Conservation (phyloP, 1,140 invertebrate genomes). For the Whitmania pigra region DNA sequence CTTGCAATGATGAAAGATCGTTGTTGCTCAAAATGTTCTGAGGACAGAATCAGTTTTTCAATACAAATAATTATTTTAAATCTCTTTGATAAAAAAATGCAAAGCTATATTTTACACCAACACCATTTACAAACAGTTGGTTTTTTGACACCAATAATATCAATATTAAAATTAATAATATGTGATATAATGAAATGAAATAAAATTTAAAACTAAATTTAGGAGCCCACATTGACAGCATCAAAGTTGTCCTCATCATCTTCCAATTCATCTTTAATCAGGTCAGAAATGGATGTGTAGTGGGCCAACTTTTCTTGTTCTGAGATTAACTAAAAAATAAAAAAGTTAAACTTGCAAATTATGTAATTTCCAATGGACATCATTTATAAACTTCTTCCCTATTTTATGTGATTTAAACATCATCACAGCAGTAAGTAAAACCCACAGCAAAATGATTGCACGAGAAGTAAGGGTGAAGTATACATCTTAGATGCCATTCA, state of each 20-base stretch:
- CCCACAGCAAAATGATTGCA: too few species aligned
- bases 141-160: too few species aligned
- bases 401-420: background rate
- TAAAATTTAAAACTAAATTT: background rate
- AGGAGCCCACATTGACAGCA: background rate
- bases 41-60: background rate
- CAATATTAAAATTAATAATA: too few species aligned
- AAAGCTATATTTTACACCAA: too few species aligned
- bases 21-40: background rate
- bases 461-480: too few species aligned
- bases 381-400: background rate
- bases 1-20: conserved; percentile 41
- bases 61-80: too few species aligned
- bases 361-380: too few species aligned
- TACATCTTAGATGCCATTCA: too few species aligned
- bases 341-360: conserved; percentile 19
- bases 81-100: too few species aligned
- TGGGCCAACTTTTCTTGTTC: conserved; percentile 74
- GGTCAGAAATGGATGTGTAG: conserved; percentile 47
- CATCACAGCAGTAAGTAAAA: too few species aligned
- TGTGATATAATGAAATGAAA: background rate
- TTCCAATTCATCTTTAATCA: conserved; percentile 64
- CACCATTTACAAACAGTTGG: too few species aligned
- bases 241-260: conserved; percentile 60
- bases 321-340: conserved; percentile 53